These are phyloP conservation scores for Glaucopsyche alexis DNA, from an alignment of 2,888 invertebrate species.

Conservation along the genomic window DNA sequence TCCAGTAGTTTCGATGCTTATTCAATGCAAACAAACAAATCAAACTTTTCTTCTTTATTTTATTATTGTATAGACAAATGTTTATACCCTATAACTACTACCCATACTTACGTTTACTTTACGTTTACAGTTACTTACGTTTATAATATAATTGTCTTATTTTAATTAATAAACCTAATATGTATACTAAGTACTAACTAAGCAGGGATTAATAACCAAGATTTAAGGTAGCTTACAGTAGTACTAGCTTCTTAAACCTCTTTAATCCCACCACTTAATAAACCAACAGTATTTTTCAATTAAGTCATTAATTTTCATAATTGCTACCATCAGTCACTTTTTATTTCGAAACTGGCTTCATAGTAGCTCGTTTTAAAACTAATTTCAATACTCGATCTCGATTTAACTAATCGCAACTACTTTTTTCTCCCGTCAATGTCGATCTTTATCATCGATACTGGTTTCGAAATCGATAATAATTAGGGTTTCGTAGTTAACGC, in stretches of 20 bases:
- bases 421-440: slow-evolving; percentile 11
- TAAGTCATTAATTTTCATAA: slow-evolving; percentile 24
- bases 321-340: slow-evolving; percentile 16
- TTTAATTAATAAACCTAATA: no score
- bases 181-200: no score
- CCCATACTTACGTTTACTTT: no score
- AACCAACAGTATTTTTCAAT: slow-evolving; percentile 24
- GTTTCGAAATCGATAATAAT: slow-evolving; percentile 19
- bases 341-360: slow-evolving; percentile 1
- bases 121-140: no score
- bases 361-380: slow-evolving; percentile 5
- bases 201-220: no score
- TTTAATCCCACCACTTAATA: not conserved
- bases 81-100: no score
- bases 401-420: slow-evolving; percentile 18
- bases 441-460: slow-evolving; percentile 25
- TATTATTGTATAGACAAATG: no score
- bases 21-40: no score
- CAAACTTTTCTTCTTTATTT: no score
- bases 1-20: no score
- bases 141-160: no score
- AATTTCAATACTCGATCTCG: slow-evolving; percentile 19
- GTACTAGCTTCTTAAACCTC: not conserved
- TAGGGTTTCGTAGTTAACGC: not conserved
- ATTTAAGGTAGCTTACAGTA: no score